A percentile compares a stretch with the other conserved stretches of the same genome.
Evolutionary conservation across 2,113 vertebrate genomes (phyloP).

Genomic region (Motacilla tschutschensis): DNA sequence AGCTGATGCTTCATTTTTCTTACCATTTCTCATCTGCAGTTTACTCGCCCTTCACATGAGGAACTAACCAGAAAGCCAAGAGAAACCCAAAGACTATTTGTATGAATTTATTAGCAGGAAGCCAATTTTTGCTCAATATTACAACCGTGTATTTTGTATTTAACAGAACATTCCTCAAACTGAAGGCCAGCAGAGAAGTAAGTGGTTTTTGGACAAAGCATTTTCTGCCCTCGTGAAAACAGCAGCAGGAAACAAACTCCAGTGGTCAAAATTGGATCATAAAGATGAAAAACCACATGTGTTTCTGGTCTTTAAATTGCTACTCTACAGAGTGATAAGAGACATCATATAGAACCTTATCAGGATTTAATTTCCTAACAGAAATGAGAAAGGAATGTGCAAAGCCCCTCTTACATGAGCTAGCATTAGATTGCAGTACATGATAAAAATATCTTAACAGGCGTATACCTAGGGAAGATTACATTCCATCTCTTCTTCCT

Average conservation of each 20-base stretch:
- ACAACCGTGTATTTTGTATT: background rate
- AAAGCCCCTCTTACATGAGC: background rate
- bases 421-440: slow-evolving; percentile 7
- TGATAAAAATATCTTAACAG: background rate
- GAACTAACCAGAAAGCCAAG: background rate
- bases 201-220: background rate
- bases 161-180: background rate
- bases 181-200: background rate
- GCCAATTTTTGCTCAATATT: background rate
- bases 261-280: slow-evolving; percentile 13
- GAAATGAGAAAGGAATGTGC: slow-evolving; percentile 25
- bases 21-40: background rate
- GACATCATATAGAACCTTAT: slow-evolving; percentile 10
- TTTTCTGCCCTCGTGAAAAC: background rate
- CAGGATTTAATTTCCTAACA: slow-evolving; percentile 40
- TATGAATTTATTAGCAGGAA: slow-evolving; percentile 17
- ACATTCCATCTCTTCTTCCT: slow-evolving; percentile 2
- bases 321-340: background rate
- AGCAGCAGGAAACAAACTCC: slow-evolving; percentile 13
- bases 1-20: background rate
- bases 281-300: background rate
- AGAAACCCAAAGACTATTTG: slow-evolving; percentile 7
- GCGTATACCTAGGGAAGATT: background rate
- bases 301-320: slow-evolving; percentile 15
- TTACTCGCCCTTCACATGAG: background rate